Conservation (phyloP, 2,113 vertebrate genomes). For the Percina caprodes region DNA sequence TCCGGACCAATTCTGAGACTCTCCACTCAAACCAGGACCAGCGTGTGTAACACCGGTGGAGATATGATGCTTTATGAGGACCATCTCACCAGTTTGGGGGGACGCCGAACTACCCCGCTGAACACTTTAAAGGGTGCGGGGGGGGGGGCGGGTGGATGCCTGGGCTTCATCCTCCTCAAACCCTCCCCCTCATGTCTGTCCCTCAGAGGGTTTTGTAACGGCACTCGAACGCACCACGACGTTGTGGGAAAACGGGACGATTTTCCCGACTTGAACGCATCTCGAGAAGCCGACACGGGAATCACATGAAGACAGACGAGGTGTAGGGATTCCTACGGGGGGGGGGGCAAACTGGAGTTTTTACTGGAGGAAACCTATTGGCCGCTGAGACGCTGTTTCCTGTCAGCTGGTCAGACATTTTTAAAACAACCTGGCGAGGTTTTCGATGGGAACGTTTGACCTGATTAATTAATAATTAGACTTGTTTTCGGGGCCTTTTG, state of each 20-base stretch:
- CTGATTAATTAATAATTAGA: too few species aligned
- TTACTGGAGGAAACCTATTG: not conserved
- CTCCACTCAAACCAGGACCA: too few species aligned
- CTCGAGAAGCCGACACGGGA: not conserved
- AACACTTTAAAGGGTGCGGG: not conserved
- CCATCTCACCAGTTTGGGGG: not conserved
- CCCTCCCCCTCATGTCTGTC: not conserved
- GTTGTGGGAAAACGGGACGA: not conserved
- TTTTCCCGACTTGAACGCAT: not conserved
- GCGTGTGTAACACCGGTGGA: too few species aligned
- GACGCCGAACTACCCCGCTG: not conserved
- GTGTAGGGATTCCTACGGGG: too few species aligned
- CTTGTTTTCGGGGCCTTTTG: not conserved
- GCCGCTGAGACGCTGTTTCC: not conserved
- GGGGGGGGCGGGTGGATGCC: not conserved
- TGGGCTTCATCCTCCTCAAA: not conserved
- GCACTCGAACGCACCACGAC: not conserved
- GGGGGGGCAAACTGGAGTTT: not conserved
- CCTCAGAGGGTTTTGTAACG: not conserved
- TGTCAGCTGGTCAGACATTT: not conserved
- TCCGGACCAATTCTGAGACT: too few species aligned
- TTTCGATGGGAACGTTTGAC: not conserved
- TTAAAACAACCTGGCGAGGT: not conserved
- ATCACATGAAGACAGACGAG: not conserved
- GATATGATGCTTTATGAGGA: too few species aligned